phyloP scores from a whole-genome alignment of 2,113 vertebrate species.

The Silurus asotus region DNA sequence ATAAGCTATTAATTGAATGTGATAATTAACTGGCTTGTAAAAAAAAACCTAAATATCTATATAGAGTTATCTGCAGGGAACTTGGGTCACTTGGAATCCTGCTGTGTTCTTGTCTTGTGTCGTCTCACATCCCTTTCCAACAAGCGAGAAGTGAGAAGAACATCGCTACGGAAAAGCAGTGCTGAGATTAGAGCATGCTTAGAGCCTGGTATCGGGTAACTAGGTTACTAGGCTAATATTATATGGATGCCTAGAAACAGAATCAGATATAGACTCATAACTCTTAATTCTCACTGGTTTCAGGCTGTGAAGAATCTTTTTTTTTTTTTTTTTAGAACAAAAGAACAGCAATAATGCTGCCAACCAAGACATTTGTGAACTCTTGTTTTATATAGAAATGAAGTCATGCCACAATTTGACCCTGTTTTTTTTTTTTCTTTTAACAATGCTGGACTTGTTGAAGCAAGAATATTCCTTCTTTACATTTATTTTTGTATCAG shows the following conservation, averaged over 20 bases:
- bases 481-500: background rate
- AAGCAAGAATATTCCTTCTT: background rate
- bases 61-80: background rate
- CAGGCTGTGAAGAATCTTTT: background rate
- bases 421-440: background rate
- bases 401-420: background rate
- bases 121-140: background rate
- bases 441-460: background rate
- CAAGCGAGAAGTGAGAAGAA: conserved; percentile 2
- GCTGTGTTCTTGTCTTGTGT: background rate
- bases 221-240: conserved; percentile 37
- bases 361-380: background rate
- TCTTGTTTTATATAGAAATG: background rate
- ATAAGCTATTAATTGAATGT: background rate
- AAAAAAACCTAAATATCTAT: background rate
- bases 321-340: background rate
- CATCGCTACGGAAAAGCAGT: background rate
- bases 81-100: background rate
- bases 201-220: conserved; percentile 10
- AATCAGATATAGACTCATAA: conserved; percentile 19
- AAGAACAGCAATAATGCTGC: background rate
- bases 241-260: background rate
- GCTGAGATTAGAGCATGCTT: background rate
- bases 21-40: background rate
- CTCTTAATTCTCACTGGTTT: conserved; percentile 11